Percentiles rank a stretch among this genome's conserved stretches.
Conservation (phyloP, 2,797 vertebrate species). For the Syngnathus acus region DNA sequence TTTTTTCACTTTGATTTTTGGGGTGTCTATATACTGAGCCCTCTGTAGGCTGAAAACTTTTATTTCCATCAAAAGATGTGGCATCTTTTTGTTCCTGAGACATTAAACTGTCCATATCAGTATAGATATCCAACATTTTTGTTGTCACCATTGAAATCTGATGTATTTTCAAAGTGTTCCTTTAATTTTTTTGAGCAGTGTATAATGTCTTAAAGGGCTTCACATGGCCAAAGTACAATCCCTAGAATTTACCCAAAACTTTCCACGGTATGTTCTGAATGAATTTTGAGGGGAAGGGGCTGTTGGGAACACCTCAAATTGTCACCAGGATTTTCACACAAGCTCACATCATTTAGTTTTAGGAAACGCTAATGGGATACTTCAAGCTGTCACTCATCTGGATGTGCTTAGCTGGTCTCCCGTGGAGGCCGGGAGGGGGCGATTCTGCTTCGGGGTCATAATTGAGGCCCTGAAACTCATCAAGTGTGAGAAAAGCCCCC, state of each 20-base stretch:
- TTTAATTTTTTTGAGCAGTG: too few species aligned
- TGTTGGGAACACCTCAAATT: neutral
- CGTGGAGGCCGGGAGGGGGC: slow-evolving; percentile 1
- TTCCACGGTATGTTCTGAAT: neutral
- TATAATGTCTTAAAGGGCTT: too few species aligned
- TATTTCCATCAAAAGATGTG: too few species aligned
- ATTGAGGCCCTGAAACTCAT: slow-evolving; percentile 39
- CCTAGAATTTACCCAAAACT: neutral
- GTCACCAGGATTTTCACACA: neutral
- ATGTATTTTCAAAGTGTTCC: too few species aligned
- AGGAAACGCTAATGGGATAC: slow-evolving; percentile 13
- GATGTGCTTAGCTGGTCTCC: slow-evolving; percentile 32
- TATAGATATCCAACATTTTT: too few species aligned
- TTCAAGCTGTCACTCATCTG: slow-evolving; percentile 25
- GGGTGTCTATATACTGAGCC: too few species aligned
- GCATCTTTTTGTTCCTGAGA: too few species aligned
- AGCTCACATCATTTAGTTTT: neutral
- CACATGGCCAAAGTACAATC: too few species aligned
- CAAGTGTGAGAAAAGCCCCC: slow-evolving; percentile 42
- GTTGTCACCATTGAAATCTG: too few species aligned
- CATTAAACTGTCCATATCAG: too few species aligned
- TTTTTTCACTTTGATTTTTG: too few species aligned
- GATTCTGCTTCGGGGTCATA: slow-evolving; percentile 6
- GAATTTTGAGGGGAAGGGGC: neutral
- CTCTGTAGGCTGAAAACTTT: too few species aligned